These are phyloP conservation scores for Lerema accius DNA, from an alignment of 1,140 invertebrate species.

Conservation along the genomic window DNA sequence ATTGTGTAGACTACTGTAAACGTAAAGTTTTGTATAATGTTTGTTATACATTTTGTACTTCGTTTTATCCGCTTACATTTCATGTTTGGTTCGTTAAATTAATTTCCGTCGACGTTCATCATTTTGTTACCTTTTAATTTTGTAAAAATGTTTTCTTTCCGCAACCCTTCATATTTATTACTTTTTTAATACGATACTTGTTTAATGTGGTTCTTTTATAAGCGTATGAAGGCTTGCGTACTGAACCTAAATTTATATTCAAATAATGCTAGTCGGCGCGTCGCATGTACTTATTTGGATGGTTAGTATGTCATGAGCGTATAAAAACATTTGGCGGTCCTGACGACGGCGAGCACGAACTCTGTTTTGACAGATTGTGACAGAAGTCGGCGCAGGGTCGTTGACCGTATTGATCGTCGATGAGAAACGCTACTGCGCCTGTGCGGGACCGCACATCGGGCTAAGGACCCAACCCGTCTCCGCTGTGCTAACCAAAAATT, in stretches of 20 bases:
- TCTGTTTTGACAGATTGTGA: too few relatives aligned
- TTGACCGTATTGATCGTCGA: slow-evolving; percentile 69
- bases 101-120: slow-evolving; percentile 2
- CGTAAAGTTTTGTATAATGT: slow-evolving; percentile 8
- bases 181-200: too few relatives aligned
- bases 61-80: slow-evolving; percentile 11
- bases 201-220: too few relatives aligned
- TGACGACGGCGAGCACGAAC: slow-evolving; percentile 33
- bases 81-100: slow-evolving; percentile 16
- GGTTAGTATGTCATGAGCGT: neutral
- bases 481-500: slow-evolving; percentile 61
- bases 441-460: slow-evolving; percentile 62
- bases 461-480: slow-evolving; percentile 63
- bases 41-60: neutral
- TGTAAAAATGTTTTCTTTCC: neutral
- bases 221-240: too few relatives aligned
- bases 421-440: slow-evolving; percentile 62
- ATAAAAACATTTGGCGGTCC: slow-evolving; percentile 13
- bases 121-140: slow-evolving; percentile 8
- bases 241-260: too few relatives aligned
- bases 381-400: slow-evolving; percentile 71
- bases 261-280: neutral
- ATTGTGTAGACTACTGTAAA: slow-evolving; percentile 12
- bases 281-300: neutral
- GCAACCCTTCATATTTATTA: too few relatives aligned